Conservation (phyloP, 2,888 invertebrate genomes). For the Meteorus colon region DNA sequence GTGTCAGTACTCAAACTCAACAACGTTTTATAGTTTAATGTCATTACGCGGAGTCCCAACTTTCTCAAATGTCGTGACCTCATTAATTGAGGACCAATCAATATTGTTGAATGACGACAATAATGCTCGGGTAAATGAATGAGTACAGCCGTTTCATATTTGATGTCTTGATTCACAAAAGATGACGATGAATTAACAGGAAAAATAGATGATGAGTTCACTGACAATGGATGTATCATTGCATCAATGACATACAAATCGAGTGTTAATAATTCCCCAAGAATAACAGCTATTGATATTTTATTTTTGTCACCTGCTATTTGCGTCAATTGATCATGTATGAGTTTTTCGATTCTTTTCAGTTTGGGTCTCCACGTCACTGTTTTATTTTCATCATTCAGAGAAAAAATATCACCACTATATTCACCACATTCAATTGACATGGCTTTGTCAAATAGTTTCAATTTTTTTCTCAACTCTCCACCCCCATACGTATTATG, state of each 20-base stretch:
- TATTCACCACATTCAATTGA: conserved; percentile 79
- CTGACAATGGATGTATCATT: conserved; percentile 75
- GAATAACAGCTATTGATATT: conserved; percentile 75
- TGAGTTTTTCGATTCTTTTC: conserved; percentile 74
- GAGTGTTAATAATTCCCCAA: conserved; percentile 76
- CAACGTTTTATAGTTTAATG: conserved; percentile 76
- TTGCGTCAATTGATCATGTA: conserved; percentile 72
- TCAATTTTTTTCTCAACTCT: conserved; percentile 74
- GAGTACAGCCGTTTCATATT: conserved; percentile 76
- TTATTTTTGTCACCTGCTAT: conserved; percentile 74
- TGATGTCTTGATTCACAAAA: background rate
- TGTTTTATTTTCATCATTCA: conserved; percentile 73
- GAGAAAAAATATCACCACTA: conserved; percentile 76
- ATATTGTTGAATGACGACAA: conserved; percentile 75
- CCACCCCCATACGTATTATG: conserved; percentile 70
- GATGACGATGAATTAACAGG: conserved; percentile 26
- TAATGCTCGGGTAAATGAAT: conserved; percentile 81
- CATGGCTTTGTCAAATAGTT: conserved; percentile 79
- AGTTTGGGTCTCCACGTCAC: conserved; percentile 76
- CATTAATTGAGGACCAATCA: conserved; percentile 80
- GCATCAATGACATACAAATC: conserved; percentile 79
- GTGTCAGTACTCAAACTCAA: conserved; percentile 75
- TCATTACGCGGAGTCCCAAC: conserved; percentile 79
- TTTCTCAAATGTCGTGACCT: conserved; percentile 78
- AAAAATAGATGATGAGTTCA: conserved; percentile 66